A percentile compares a stretch with the other conserved stretches of the same genome.
phyloP scores from a whole-genome alignment of 2,888 invertebrate species.

The Drosophila demipolita region DNA sequence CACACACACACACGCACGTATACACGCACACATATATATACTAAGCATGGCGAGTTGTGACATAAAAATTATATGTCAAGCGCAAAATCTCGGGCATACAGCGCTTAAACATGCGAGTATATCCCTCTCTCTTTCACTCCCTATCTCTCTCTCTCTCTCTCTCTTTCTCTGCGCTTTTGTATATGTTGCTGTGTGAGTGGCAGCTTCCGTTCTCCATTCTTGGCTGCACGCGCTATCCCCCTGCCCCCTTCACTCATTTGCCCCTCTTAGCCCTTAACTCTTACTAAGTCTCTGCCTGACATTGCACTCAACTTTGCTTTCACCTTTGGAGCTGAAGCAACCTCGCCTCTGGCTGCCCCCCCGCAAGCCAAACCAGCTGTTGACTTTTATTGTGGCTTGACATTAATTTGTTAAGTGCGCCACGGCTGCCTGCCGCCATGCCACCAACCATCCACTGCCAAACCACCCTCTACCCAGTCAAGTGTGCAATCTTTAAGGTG shows the following conservation, averaged over 20 bases:
- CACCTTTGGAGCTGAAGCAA: slow-evolving; percentile 22
- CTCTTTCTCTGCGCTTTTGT: slow-evolving; percentile 31
- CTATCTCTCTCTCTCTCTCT: background rate
- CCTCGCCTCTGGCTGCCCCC: slow-evolving; percentile 33
- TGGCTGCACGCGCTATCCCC: slow-evolving; percentile 16
- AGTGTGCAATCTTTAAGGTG: slow-evolving; percentile 61
- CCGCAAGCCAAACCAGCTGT: slow-evolving; percentile 68
- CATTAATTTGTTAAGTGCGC: slow-evolving; percentile 79
- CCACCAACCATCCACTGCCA: background rate
- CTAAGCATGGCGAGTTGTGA: slow-evolving; percentile 34
- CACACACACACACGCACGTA: slow-evolving; percentile 31
- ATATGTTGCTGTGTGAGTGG: slow-evolving; percentile 48
- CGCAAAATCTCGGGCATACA: slow-evolving; percentile 66
- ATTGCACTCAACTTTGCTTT: slow-evolving; percentile 71
- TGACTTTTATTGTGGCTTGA: slow-evolving; percentile 80
- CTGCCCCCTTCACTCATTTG: too few species aligned
- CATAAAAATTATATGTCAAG: slow-evolving; percentile 78
- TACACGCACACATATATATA: slow-evolving; percentile 21
- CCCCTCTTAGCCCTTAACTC: slow-evolving; percentile 11
- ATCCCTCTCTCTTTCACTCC: slow-evolving; percentile 2
- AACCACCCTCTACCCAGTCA: slow-evolving; percentile 25
- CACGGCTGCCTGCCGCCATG: slow-evolving; percentile 38
- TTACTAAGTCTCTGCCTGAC: slow-evolving; percentile 61
- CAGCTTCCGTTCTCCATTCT: slow-evolving; percentile 52
- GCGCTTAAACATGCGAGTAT: slow-evolving; percentile 52